These are phyloP conservation scores for Thymallus thymallus DNA, from an alignment of 2,113 vertebrate genomes.

Conservation along the genomic window DNA sequence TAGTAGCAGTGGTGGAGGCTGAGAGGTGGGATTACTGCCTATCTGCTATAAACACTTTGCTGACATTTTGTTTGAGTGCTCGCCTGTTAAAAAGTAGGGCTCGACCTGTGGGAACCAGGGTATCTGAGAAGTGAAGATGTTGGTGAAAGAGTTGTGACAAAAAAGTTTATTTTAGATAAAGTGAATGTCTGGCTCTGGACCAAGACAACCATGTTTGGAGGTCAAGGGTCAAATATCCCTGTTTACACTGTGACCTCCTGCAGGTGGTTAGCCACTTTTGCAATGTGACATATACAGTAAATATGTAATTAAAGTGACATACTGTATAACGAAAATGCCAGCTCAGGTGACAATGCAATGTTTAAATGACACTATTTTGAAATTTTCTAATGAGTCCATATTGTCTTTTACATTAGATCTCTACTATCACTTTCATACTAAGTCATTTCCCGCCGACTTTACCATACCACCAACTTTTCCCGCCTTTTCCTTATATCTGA, in stretches of 20 bases:
- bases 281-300: background rate
- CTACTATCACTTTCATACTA: no score
- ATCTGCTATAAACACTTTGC: background rate
- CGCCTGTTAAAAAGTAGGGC: background rate
- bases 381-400: no score
- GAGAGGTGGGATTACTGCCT: background rate
- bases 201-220: background rate
- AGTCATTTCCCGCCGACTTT: no score
- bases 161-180: background rate
- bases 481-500: no score
- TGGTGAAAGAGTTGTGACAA: slow-evolving; percentile 9
- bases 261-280: background rate
- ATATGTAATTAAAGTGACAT: no score
- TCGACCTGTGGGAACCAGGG: slow-evolving; percentile 11
- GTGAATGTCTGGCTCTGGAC: background rate
- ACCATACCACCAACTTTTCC: no score
- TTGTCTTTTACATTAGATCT: no score
- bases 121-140: slow-evolving; percentile 1
- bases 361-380: no score
- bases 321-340: no score
- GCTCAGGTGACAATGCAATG: no score
- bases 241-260: background rate
- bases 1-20: background rate
- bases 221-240: background rate
- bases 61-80: no score